Conservation (phyloP, 2,113 vertebrate species). For the Microcebus lehilahytsara region DNA sequence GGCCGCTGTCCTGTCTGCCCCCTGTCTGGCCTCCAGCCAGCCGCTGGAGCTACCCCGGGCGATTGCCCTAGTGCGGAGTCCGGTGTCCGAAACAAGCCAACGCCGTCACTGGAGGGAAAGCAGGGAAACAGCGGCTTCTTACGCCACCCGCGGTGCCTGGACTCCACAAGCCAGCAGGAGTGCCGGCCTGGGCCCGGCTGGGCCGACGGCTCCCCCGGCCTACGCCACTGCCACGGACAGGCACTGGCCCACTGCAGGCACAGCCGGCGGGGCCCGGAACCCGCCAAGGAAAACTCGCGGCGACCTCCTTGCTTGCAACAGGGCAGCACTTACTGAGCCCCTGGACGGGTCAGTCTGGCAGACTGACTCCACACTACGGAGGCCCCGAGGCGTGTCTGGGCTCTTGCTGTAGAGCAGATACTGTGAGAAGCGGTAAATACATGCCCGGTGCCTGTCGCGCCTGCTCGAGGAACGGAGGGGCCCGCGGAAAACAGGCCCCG, state of each 20-base stretch:
- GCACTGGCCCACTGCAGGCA: rapidly evolving
- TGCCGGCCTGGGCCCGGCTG: rapidly evolving
- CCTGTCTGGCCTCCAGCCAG: too few species aligned
- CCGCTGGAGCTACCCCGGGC: too few species aligned
- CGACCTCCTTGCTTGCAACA: neutral
- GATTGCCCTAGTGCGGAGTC: rapidly evolving
- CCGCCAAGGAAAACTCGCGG: neutral
- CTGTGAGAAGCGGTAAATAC: neutral
- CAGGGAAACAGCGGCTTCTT: neutral
- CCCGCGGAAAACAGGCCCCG: rapidly evolving
- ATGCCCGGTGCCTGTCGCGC: rapidly evolving
- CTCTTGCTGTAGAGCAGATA: rapidly evolving
- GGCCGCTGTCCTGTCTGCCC: too few species aligned
- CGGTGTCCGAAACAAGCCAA: neutral
- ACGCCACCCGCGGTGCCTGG: too few species aligned
- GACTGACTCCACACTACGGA: neutral
- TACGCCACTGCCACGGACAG: too few species aligned
- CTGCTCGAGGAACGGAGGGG: neutral
- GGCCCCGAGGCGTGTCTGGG: neutral
- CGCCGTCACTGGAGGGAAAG: too few species aligned
- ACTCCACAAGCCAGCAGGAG: neutral
- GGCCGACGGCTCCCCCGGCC: neutral
- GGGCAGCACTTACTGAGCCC: neutral
- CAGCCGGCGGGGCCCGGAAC: neutral
- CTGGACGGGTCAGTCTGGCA: neutral